A percentile compares a stretch with the other conserved stretches of the same genome.
These are phyloP conservation scores for Cyclopterus lumpus DNA, from an alignment of 2,797 vertebrate genomes.

Conservation along the genomic window DNA sequence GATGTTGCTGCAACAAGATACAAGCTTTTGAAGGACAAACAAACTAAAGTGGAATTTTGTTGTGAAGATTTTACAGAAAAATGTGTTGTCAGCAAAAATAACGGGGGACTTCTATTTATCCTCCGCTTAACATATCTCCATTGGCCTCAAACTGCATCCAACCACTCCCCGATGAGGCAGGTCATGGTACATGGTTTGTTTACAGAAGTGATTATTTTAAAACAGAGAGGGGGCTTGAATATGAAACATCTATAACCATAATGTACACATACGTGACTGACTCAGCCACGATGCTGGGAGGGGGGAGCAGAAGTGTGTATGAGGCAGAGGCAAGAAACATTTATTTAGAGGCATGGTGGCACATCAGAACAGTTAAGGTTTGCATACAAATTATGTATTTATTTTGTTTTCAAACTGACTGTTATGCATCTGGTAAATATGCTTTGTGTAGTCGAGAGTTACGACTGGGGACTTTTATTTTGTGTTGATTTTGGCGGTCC, in stretches of 20 bases:
- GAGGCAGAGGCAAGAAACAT: too few relatives aligned
- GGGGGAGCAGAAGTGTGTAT: too few relatives aligned
- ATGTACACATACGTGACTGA: too few relatives aligned
- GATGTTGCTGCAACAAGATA: not conserved
- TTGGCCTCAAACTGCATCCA: not conserved
- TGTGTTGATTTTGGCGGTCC: too few relatives aligned
- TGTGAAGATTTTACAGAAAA: not conserved
- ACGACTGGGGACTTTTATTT: not conserved
- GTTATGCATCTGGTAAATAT: not conserved
- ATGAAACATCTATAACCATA: too few relatives aligned
- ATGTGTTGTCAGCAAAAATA: not conserved
- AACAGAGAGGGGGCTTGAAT: too few relatives aligned
- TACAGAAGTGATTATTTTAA: too few relatives aligned
- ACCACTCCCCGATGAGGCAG: not conserved
- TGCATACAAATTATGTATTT: too few relatives aligned
- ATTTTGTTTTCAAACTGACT: not conserved
- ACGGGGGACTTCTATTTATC: not conserved
- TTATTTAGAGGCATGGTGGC: too few relatives aligned
- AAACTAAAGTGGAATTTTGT: not conserved
- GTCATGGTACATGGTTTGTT: not conserved
- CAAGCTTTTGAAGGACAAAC: not conserved
- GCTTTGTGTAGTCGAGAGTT: not conserved
- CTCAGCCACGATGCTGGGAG: too few relatives aligned
- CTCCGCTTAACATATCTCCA: not conserved
- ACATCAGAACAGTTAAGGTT: not conserved